Conservation (phyloP, 2,797 vertebrate species). For the Tenualosa ilisha region DNA sequence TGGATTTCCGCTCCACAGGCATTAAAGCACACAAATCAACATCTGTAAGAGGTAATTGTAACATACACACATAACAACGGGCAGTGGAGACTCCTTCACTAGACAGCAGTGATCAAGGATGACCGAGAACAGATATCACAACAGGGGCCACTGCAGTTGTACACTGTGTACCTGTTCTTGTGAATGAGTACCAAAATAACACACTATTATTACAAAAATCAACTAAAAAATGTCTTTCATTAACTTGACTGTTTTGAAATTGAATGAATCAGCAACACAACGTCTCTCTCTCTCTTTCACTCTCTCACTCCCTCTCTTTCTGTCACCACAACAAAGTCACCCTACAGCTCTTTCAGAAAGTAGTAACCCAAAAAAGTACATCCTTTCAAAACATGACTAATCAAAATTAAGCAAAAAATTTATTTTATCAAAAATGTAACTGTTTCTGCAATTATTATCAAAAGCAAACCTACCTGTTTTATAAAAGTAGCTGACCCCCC, state of each 20-base stretch:
- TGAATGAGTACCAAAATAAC: background rate
- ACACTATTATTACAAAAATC: background rate
- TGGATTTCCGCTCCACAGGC: background rate
- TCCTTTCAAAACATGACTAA: background rate
- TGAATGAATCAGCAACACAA: background rate
- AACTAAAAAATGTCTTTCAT: background rate
- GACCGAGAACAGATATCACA: background rate
- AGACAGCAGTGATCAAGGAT: background rate
- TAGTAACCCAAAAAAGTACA: too few species aligned
- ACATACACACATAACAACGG: background rate
- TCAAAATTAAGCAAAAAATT: background rate
- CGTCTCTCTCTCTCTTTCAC: too few species aligned
- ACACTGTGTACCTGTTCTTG: background rate
- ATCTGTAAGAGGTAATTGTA: background rate
- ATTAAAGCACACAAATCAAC: background rate
- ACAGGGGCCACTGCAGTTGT: background rate
- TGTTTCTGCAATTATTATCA: background rate
- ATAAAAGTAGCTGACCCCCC: conserved; percentile 37
- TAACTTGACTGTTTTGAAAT: background rate
- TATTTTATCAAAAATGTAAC: background rate
- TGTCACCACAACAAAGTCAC: too few species aligned
- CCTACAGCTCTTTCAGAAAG: too few species aligned
- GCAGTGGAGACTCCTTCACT: background rate
- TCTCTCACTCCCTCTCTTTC: too few species aligned
- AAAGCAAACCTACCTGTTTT: conserved; percentile 57